These are phyloP conservation scores for Apolygus lucorum DNA, from an alignment of 1,140 invertebrate species.

Conservation along the genomic window DNA sequence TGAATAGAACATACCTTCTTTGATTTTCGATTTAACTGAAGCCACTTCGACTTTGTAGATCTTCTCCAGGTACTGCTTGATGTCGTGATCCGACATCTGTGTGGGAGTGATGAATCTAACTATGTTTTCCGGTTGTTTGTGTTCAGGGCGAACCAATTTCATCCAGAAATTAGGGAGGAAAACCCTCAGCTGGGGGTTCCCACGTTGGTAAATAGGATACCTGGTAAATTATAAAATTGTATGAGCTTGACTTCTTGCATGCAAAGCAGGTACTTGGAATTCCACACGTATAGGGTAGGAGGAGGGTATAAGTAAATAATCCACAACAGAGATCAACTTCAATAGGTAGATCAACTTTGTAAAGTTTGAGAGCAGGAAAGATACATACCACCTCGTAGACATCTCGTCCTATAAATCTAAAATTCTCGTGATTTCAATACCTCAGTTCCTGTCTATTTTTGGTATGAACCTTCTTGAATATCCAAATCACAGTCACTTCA, in stretches of 20 bases:
- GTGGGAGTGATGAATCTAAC: constrained; percentile 78
- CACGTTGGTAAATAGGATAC: constrained; percentile 81
- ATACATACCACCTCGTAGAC: too few relatives aligned
- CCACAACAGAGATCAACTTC: not conserved
- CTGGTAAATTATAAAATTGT: constrained; percentile 39
- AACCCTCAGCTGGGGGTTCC: constrained; percentile 78
- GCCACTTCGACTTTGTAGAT: constrained; percentile 78
- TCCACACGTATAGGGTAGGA: not conserved
- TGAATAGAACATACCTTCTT: too few relatives aligned
- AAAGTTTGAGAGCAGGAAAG: too few relatives aligned
- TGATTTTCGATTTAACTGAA: constrained; percentile 61
- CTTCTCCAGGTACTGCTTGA: constrained; percentile 89
- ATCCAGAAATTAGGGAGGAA: constrained; percentile 93
- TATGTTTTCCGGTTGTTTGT: constrained; percentile 57
- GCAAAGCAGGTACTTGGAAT: too few relatives aligned
- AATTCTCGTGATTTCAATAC: too few relatives aligned
- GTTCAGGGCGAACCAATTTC: constrained; percentile 64
- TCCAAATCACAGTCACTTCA: too few relatives aligned
- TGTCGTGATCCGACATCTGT: constrained; percentile 79
- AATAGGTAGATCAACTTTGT: too few relatives aligned
- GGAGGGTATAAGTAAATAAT: not conserved
- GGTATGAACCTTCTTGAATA: too few relatives aligned
- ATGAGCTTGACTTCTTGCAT: too few relatives aligned
- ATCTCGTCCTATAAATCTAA: too few relatives aligned
- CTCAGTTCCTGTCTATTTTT: too few relatives aligned